Conservation (phyloP, 2,888 invertebrate species). For the Lissonota sp. region DNA sequence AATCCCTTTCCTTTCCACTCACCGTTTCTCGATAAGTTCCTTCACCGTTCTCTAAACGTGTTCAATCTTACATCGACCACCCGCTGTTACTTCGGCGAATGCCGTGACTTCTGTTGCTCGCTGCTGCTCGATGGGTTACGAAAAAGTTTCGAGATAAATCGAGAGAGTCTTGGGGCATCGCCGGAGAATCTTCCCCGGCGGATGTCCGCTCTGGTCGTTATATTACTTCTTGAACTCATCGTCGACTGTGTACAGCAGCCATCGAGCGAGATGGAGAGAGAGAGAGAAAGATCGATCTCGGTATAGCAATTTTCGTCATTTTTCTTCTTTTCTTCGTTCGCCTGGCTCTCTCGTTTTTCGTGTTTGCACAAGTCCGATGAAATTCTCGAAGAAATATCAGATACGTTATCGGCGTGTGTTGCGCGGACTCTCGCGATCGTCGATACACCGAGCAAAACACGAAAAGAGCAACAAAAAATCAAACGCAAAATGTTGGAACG, state of each 20-base stretch:
- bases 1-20: neutral
- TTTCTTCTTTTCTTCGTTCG: neutral
- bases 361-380: neutral
- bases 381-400: neutral
- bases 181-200: slow-evolving; percentile 57
- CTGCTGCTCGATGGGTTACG: slow-evolving; percentile 55
- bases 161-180: slow-evolving; percentile 51
- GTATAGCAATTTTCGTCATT: slow-evolving; percentile 15
- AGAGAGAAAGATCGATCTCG: slow-evolving; percentile 12
- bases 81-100: slow-evolving; percentile 13
- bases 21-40: neutral
- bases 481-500: neutral
- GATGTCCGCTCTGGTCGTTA: slow-evolving; percentile 71
- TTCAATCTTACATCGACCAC: slow-evolving; percentile 60
- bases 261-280: neutral
- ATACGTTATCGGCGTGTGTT: neutral
- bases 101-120: neutral
- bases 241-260: neutral
- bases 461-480: too few relatives aligned
- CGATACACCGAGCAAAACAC: too few relatives aligned
- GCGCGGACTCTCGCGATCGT: too few relatives aligned
- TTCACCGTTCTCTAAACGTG: slow-evolving; percentile 42
- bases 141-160: slow-evolving; percentile 77
- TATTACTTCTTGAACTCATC: slow-evolving; percentile 76
- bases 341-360: neutral